phyloP scores from a whole-genome alignment of 2,888 invertebrate species.

The Drosophila putrida region DNA sequence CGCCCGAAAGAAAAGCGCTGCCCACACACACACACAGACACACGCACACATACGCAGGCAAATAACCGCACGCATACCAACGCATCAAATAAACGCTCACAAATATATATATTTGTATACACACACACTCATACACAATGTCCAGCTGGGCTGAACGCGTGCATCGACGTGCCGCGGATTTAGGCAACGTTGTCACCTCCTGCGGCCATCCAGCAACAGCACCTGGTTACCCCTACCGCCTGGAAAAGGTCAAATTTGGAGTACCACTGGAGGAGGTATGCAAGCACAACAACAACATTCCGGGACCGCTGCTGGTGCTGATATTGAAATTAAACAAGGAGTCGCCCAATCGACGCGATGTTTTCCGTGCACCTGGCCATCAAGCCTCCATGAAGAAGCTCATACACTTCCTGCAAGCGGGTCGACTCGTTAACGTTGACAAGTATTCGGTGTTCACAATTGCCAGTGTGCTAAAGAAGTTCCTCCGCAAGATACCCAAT shows the following conservation, averaged over 20 bases:
- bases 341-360: slow-evolving; percentile 96
- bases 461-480: slow-evolving; percentile 99
- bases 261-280: slow-evolving; percentile 96
- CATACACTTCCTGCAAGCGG: slow-evolving; percentile 95
- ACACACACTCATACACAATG: slow-evolving; percentile 85
- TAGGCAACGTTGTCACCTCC: slow-evolving; percentile 95
- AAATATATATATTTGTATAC: slow-evolving; percentile 23
- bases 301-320: slow-evolving; percentile 95
- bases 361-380: slow-evolving; percentile 97
- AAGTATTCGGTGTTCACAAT: slow-evolving; percentile 99
- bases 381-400: slow-evolving; percentile 97
- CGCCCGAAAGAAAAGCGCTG: slow-evolving; percentile 65
- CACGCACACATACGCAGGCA: slow-evolving; percentile 35
- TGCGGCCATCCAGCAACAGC: slow-evolving; percentile 92
- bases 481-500: slow-evolving; percentile 97
- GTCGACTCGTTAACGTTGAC: slow-evolving; percentile 95
- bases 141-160: slow-evolving; percentile 97
- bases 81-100: slow-evolving; percentile 14
- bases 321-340: slow-evolving; percentile 97
- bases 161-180: slow-evolving; percentile 95
- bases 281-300: slow-evolving; percentile 97
- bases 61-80: slow-evolving; percentile 42
- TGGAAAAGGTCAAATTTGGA: slow-evolving; percentile 98
- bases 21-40: slow-evolving; percentile 36
- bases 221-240: slow-evolving; percentile 92